These are phyloP conservation scores for Tetraneura akinire DNA, from an alignment of 1,140 invertebrate genomes.

Conservation along the genomic window DNA sequence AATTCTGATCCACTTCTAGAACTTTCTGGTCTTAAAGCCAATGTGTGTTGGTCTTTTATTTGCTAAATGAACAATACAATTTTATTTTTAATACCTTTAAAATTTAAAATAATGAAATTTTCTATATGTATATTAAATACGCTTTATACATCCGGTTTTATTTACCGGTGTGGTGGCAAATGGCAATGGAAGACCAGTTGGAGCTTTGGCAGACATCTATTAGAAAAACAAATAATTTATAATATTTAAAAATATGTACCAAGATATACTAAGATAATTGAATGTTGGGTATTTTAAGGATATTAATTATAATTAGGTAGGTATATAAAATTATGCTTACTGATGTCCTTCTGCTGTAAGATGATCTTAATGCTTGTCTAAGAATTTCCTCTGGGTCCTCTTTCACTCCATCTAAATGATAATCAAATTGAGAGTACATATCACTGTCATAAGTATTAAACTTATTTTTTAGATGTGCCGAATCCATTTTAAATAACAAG, in stretches of 20 bases:
- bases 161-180: conserved; percentile 31
- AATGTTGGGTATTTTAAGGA: background rate
- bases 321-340: too few relatives aligned
- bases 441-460: conserved; percentile 59
- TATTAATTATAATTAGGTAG: too few relatives aligned
- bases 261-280: conserved; percentile 3
- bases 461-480: conserved; percentile 32
- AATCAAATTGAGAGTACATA: conserved; percentile 68
- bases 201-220: conserved; percentile 29
- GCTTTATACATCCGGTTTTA: conserved; percentile 24
- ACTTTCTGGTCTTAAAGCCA: conserved; percentile 29
- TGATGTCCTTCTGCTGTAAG: conserved; percentile 65
- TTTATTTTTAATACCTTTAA: too few relatives aligned
- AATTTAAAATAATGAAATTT: too few relatives aligned
- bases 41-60: conserved; percentile 36
- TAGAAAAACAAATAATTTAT: background rate
- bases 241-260: background rate
- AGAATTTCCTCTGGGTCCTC: conserved; percentile 69
- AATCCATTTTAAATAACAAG: conserved; percentile 32
- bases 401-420: conserved; percentile 67
- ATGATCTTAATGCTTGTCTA: conserved; percentile 66
- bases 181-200: conserved; percentile 37
- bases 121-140: too few relatives aligned
- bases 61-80: background rate
- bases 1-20: conserved; percentile 49